Percentiles rank a stretch among this genome's conserved stretches.
Conservation (phyloP, 2,113 vertebrate species). For the Protobothrops flavoviridis region DNA sequence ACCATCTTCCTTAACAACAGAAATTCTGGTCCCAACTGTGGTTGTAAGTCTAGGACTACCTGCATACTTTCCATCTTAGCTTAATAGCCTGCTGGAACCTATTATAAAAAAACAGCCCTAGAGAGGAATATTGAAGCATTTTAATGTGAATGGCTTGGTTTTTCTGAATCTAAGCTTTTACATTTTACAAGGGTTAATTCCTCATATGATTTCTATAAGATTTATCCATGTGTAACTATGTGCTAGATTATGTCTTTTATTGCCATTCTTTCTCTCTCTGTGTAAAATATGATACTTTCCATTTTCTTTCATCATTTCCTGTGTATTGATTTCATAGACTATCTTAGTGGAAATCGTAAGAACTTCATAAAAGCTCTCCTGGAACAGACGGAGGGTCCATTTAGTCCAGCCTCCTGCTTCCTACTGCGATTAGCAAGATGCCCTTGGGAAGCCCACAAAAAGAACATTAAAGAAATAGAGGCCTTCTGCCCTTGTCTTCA, state of each 20-base stretch:
- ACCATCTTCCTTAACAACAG: too few relatives aligned
- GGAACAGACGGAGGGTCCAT: neutral
- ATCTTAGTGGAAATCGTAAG: neutral
- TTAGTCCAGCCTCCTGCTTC: neutral
- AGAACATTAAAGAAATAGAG: neutral
- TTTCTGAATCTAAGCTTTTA: neutral
- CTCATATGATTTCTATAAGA: neutral
- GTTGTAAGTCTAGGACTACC: too few relatives aligned
- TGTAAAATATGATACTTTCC: neutral
- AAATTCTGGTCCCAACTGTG: too few relatives aligned
- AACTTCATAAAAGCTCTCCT: neutral
- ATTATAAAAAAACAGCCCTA: neutral
- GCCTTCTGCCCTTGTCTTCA: neutral
- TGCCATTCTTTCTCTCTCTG: neutral
- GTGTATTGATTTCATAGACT: slow-evolving; percentile 3
- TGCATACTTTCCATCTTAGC: neutral
- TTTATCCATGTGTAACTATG: neutral
- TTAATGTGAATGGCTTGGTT: neutral
- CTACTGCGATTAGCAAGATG: neutral
- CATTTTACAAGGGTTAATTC: neutral
- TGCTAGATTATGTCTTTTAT: neutral
- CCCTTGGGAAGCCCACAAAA: neutral
- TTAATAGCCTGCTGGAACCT: slow-evolving; percentile 1
- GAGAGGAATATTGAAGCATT: neutral
- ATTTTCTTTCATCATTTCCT: neutral